A percentile compares a stretch with the other conserved stretches of the same genome.
Conservation (phyloP, 2,797 vertebrate species). For the Sebastes itinus region DNA sequence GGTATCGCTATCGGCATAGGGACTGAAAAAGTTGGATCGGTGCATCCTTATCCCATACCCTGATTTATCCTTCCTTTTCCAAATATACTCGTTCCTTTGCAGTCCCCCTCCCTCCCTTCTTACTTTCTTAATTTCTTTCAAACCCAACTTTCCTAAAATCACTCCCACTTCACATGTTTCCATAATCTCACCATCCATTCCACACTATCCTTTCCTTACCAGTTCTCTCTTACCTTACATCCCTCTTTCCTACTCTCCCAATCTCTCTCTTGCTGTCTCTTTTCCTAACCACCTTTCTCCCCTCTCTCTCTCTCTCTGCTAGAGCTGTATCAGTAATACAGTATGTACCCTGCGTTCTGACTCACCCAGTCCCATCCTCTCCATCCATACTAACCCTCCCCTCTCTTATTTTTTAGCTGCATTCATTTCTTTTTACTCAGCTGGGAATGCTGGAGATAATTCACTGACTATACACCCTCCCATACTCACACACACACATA, state of each 20-base stretch:
- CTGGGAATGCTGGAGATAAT: slow-evolving; percentile 22
- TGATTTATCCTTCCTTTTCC: too few relatives aligned
- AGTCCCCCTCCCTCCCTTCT: not conserved
- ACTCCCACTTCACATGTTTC: not conserved
- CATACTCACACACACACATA: slow-evolving; percentile 1
- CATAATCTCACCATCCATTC: not conserved
- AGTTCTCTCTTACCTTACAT: not conserved
- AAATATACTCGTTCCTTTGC: not conserved
- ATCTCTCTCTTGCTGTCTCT: not conserved
- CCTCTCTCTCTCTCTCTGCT: not conserved
- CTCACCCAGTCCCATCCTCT: not conserved
- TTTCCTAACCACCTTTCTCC: not conserved
- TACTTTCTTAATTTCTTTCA: not conserved
- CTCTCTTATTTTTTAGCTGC: slow-evolving; percentile 19
- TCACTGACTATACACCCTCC: slow-evolving; percentile 2
- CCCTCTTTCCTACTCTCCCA: not conserved
- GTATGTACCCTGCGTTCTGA: not conserved
- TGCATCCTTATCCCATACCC: too few relatives aligned
- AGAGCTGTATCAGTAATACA: not conserved
- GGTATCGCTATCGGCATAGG: too few relatives aligned
- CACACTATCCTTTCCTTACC: not conserved
- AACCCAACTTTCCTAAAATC: not conserved
- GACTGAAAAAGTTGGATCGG: too few relatives aligned
- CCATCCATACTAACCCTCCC: not conserved
- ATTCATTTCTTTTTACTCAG: slow-evolving; percentile 13